phyloP scores from a whole-genome alignment of 2,113 vertebrate species.

The Nibea coibor region DNA sequence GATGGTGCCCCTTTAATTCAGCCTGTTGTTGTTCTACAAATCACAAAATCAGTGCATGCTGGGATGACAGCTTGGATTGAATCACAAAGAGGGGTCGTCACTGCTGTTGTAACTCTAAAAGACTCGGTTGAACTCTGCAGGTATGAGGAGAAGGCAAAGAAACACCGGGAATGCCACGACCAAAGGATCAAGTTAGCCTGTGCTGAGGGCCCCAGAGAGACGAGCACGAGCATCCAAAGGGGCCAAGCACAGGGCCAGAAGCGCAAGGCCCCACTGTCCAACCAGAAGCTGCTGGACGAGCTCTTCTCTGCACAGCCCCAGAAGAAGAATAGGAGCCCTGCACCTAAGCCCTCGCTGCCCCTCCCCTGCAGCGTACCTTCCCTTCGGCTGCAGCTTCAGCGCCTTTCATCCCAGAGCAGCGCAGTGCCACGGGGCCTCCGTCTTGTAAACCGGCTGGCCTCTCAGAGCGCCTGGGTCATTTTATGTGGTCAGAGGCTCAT shows the following conservation, averaged over 20 bases:
- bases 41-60: neutral
- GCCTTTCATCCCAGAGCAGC: constrained; percentile 69
- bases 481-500: constrained; percentile 86
- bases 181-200: constrained; percentile 82
- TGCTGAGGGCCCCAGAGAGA: constrained; percentile 67
- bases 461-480: constrained; percentile 91
- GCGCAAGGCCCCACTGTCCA: constrained; percentile 83
- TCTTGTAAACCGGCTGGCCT: constrained; percentile 88
- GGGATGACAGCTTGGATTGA: neutral
- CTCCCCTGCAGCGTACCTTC: constrained; percentile 88
- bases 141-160: constrained; percentile 90
- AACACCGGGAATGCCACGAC: constrained; percentile 86
- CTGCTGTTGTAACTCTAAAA: neutral
- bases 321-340: constrained; percentile 79
- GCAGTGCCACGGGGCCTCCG: constrained; percentile 76
- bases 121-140: constrained; percentile 68
- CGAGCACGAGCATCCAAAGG: constrained; percentile 33
- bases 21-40: no score
- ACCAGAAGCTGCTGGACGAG: constrained; percentile 91
- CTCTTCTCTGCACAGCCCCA: constrained; percentile 85
- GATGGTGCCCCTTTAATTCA: no score
- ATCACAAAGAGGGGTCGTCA: neutral
- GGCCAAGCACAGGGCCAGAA: constrained; percentile 81
- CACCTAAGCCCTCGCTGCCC: constrained; percentile 75
- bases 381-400: constrained; percentile 82